phyloP scores from a whole-genome alignment of 2,888 invertebrate species.

The Andricus curvator region DNA sequence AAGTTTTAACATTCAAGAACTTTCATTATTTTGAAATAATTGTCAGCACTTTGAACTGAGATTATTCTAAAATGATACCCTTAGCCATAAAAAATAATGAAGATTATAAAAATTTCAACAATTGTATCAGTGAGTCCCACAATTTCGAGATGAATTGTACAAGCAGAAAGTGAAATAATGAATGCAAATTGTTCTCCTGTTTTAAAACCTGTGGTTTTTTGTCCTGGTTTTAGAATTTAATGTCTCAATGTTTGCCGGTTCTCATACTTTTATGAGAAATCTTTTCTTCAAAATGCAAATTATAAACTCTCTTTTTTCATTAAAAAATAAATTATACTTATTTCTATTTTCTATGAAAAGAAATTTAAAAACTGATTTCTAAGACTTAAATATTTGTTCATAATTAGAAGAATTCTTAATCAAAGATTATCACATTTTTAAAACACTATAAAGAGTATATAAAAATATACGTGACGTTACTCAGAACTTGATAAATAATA shows the following conservation, averaged over 20 bases:
- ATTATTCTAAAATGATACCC: too few relatives aligned
- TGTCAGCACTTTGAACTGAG: too few relatives aligned
- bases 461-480: too few relatives aligned
- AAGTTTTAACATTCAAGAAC: too few relatives aligned
- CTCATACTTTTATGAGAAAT: slow-evolving; percentile 5
- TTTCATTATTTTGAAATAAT: too few relatives aligned
- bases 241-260: slow-evolving; percentile 2
- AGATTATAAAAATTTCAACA: too few relatives aligned
- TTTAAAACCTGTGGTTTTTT: slow-evolving; percentile 18
- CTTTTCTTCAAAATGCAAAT: background rate
- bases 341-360: background rate
- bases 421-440: too few relatives aligned
- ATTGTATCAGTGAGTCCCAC: background rate
- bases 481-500: too few relatives aligned
- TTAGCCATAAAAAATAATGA: too few relatives aligned
- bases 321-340: background rate
- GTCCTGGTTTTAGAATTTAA: slow-evolving; percentile 37
- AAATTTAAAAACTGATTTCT: background rate
- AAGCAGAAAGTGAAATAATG: slow-evolving; percentile 28
- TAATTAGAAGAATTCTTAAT: background rate
- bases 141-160: slow-evolving; percentile 4
- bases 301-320: background rate
- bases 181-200: slow-evolving; percentile 26
- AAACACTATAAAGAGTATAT: too few relatives aligned
- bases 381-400: background rate